Base-by-base conservation (phyloP, 2,113 vertebrate genomes). In the Butorides virescens region DNA sequence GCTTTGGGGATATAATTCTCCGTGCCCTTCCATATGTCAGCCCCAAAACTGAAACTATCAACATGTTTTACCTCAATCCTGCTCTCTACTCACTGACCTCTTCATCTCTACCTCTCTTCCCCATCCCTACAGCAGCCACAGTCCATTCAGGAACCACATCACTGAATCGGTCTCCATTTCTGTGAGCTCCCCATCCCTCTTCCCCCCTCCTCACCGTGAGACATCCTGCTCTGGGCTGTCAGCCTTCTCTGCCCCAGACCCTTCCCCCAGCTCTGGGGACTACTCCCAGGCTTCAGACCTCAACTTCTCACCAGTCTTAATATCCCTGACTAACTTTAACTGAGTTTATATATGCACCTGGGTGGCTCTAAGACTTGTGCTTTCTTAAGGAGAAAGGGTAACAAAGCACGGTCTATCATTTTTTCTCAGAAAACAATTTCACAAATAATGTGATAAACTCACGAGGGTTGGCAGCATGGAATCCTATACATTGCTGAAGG, bases 111-210 rank as follows among this genome's bases (percentile, higher is more conserved):
- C 23, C 30, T 9, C 25, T 56, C 9, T 85, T 73, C 20, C 9
- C 3, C 14, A 34, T 39, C 22, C 11, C 50, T 50, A 21, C 13
- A 70, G n/a, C 47, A 18, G 32, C 19, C 15, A 50, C 18, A 7
- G 59, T 30, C 62, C 8, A 32, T 66, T 62, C 8, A 11, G 30
- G 23, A 75, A 34, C 1, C 0, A 56, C 27, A 39, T 10, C 0
- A 0, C 20, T n/a, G 11, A 67, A 37, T 14, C 3, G 2, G 4
- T 36, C 14, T 93, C 39, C 13, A 15, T 68, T 74, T 81, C 58
- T 65, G 13, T 61, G 25, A 59, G 13, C 1, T 61, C 17, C 49
- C 21, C 17, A 52, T 37, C 9, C 13, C 3, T 32, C 22, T 85
- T 85, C 26, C 29, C 22, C n/a, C 15, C 13, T 81, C 30, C 30